These are phyloP conservation scores for Peromyscus maniculatus DNA, from an alignment of 2,113 vertebrate genomes.

Conservation along the genomic window DNA sequence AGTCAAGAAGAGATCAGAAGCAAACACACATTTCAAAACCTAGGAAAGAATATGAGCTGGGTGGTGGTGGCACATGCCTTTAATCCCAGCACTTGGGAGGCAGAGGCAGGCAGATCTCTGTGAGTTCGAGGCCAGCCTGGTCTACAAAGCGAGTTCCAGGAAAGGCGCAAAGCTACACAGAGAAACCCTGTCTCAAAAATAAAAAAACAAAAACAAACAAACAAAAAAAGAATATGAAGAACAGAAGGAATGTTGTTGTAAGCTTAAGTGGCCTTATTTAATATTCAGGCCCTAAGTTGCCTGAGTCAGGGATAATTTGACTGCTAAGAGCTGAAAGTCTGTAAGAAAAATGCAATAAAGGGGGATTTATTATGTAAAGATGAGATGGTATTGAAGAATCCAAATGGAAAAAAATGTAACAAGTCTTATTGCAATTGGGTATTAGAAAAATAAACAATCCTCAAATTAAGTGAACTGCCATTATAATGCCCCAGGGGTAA, in stretches of 20 bases:
- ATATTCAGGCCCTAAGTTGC: conserved; percentile 35
- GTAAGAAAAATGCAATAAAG: conserved; percentile 43
- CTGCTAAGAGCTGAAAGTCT: conserved; percentile 21
- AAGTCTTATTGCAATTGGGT: not conserved
- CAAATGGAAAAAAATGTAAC: conserved; percentile 6
- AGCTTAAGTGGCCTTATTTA: not conserved
- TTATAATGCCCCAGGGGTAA: not conserved
- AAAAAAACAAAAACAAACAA: too few relatives aligned
- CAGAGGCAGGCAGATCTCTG: too few relatives aligned
- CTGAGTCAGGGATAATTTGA: conserved; percentile 44
- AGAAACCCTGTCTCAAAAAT: too few relatives aligned
- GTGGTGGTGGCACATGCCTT: too few relatives aligned
- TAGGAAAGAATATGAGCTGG: not conserved
- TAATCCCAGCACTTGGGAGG: too few relatives aligned
- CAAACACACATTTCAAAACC: not conserved
- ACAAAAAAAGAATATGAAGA: too few relatives aligned
- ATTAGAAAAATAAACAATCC: not conserved
- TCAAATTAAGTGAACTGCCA: not conserved
- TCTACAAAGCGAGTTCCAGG: too few relatives aligned
- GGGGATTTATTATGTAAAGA: not conserved
- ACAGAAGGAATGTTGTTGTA: not conserved
- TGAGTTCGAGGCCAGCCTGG: too few relatives aligned
- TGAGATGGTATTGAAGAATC: not conserved
- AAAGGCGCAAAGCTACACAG: too few relatives aligned
- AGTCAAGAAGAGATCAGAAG: not conserved